Base-by-base conservation (phyloP, 2,888 invertebrate species). In the Pristionchus maxplancki region DNA sequence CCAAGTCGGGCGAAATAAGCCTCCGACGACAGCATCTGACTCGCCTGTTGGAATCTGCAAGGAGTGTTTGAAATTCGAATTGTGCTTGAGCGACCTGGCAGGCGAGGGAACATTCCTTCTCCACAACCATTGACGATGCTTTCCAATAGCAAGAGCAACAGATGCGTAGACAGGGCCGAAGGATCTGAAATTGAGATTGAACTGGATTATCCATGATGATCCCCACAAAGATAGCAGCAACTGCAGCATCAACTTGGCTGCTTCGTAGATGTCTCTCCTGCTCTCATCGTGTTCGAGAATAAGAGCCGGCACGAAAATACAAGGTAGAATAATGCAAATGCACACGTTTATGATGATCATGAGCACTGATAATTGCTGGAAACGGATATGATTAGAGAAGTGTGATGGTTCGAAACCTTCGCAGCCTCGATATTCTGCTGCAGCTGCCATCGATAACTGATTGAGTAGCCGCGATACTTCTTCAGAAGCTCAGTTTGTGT, bases 401-500 rank as follows among this genome's bases (percentile, higher is more conserved):
- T n/a, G n/a, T n/a, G n/a, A n/a, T n/a, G n/a, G n/a, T 20, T 20
- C 20, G 58, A 58, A 50, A 44, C 78, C 78, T 78, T 44, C 9
- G 78, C 78, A 24, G 44, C 78, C 2, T 40, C 44, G 15, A 78
- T 78, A 44, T 44, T 40, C 24, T 78, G 24, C 44, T n/a, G 44
- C 4, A 78, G 78, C 44, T 78, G 78, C 78, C 78, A 78, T 44
- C 78, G 78, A 28, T 78, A 78, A 11, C 78, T 78, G 44, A 78
- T 44, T 13, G 78, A 78, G 17, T 78, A 78, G 24, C 78, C 44
- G 0, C 44, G 40, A 44, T 78, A 78, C n/a, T 44, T 40, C 17
- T 44, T 44, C 1, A 78, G 44, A 1, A 78, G 44, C 20, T 78
- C 44, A 1, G 2, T n/a, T 17, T 78, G 78, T 8, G 13, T 37